A percentile compares a stretch with the other conserved stretches of the same genome.
Conservation (phyloP, 2,113 vertebrate genomes). For the Otus sunia region DNA sequence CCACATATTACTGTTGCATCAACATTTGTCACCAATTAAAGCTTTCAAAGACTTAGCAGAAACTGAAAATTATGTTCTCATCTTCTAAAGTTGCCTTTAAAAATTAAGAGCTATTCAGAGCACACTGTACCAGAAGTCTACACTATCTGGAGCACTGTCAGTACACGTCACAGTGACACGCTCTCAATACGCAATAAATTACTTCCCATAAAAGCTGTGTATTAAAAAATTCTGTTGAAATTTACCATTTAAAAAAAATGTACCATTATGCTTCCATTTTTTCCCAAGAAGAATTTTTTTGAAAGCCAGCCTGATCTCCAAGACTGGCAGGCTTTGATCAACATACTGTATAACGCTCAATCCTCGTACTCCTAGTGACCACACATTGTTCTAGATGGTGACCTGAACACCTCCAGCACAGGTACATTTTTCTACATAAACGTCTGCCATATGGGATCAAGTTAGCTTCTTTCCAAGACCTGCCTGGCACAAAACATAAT, state of each 20-base stretch:
- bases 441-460: not conserved
- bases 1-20: not conserved
- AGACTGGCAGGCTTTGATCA: not conserved
- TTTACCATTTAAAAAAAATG: not conserved
- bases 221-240: not conserved
- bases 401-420: not conserved
- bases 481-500: not conserved
- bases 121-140: not conserved
- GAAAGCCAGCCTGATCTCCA: not conserved
- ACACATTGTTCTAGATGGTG: not conserved
- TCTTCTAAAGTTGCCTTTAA: not conserved
- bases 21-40: not conserved
- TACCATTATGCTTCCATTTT: not conserved
- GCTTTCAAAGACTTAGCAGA: not conserved
- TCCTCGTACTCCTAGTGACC: not conserved
- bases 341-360: not conserved
- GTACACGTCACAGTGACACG: accelerated
- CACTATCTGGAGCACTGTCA: not conserved
- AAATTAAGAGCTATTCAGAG: not conserved
- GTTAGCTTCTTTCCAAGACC: not conserved
- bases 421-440: not conserved
- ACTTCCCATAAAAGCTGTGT: not conserved
- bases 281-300: not conserved
- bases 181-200: not conserved
- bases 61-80: not conserved